Base-by-base conservation (phyloP, 2,888 invertebrate species). In the Adelphocoris suturalis region DNA sequence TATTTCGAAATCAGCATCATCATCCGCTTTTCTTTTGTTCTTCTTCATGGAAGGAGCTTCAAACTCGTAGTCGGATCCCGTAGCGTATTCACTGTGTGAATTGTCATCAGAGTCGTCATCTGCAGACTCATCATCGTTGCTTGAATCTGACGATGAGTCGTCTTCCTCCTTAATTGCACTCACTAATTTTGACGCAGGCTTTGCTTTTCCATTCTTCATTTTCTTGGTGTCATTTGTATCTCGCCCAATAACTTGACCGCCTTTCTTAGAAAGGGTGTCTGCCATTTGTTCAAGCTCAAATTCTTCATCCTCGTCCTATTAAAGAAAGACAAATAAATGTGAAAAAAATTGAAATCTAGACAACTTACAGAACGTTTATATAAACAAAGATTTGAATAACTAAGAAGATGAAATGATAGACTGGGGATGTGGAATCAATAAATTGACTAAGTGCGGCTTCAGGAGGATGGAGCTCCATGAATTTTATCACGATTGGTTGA, bases 301-400 rank as follows among this genome's bases (percentile, higher is more conserved):
- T 92, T 98, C 98, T 93, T 97, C 98, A 93, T 98, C 98, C 80
- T 96, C 96, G 90, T 97, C 97, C 90, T 96, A 95, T 91, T 97
- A 28, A 16, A 27, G 5, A n/a, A 82, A 82, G 0, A 52, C 3
- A 46, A 52, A 47, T 11, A 80, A 37, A 27, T 28, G 27, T 23
- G 27, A 14, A 80, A 4, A 37, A 98, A 93, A 52, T 52, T 52
- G 2, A 52, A 0, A n/a, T 61, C 11, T 57, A n/a, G 19, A 61
- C 61, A 61, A 9, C 19, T 19, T 16, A 19, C 5, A 19, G 19
- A 61, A 2, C 12, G 16, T 14, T 1, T 5, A 52, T 52, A 52
- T 52, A 5, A 16, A 52, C 3, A 52, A 2, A 7, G 2, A 52
- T 52, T 1, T 14, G 52, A 52, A 52, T 5, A 52, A 52, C 12